Evolutionary conservation across 2,797 vertebrate species (phyloP).

Genomic region (Carcharodon carcharias): DNA sequence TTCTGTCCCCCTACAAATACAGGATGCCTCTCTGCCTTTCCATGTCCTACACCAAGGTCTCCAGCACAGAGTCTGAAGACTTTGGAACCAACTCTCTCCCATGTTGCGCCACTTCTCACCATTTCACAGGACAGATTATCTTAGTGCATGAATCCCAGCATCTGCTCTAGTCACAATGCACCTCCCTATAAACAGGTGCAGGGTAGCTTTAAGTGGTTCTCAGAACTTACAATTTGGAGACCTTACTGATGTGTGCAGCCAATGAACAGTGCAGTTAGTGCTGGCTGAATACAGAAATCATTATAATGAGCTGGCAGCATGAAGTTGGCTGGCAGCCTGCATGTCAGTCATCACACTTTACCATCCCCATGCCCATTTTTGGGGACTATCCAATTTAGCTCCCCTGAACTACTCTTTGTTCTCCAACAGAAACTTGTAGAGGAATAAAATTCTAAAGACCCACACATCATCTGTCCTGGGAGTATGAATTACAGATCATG

Average conservation of each 20-base stretch:
- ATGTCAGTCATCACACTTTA: neutral
- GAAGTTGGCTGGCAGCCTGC: neutral
- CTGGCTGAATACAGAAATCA: neutral
- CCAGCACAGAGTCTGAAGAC: neutral
- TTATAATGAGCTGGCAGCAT: neutral
- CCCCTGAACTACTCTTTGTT: neutral
- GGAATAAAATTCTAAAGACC: neutral
- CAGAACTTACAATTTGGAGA: neutral
- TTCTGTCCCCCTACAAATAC: neutral
- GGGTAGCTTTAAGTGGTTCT: neutral
- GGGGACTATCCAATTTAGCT: neutral
- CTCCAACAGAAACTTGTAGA: neutral
- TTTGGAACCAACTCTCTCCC: neutral
- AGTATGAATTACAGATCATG: neutral
- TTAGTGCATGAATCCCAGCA: neutral
- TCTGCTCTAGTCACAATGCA: too few relatives aligned
- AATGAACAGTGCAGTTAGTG: neutral
- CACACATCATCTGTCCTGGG: neutral
- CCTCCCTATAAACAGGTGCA: too few relatives aligned
- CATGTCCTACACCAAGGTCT: neutral
- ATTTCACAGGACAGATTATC: neutral
- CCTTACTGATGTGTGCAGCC: neutral
- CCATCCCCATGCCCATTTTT: neutral
- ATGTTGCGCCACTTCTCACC: neutral
- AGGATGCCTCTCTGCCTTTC: neutral